phyloP scores from a whole-genome alignment of 2,113 vertebrate genomes.

The Canis aureus region DNA sequence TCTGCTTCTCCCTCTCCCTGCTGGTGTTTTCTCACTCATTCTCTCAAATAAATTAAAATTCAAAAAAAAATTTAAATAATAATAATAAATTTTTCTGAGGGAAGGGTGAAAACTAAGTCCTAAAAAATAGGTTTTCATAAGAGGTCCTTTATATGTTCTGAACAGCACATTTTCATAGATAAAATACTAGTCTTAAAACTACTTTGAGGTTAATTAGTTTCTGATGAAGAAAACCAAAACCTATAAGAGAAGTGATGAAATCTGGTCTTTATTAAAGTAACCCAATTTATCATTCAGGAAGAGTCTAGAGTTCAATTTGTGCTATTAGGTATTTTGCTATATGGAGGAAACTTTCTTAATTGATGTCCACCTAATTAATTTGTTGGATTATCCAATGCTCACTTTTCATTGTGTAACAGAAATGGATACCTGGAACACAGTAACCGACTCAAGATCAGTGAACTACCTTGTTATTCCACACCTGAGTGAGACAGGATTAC shows the following conservation, averaged over 20 bases:
- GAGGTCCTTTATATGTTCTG: neutral
- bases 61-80: too few species aligned
- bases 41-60: too few species aligned
- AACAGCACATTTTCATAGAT: neutral
- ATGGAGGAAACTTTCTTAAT: neutral
- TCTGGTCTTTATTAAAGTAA: neutral
- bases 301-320: neutral
- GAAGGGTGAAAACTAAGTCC: neutral
- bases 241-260: neutral
- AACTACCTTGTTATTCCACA: neutral
- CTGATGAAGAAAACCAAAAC: neutral
- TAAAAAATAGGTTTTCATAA: neutral
- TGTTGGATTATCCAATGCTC: neutral
- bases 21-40: too few species aligned
- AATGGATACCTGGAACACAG: neutral
- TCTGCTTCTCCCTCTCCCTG: too few species aligned
- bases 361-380: neutral
- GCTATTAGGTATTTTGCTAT: neutral
- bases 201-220: neutral
- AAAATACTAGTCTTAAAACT: neutral
- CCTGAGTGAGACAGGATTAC: neutral
- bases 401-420: neutral
- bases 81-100: neutral
- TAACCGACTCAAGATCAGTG: neutral
- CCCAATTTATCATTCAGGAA: neutral